phyloP scores from a whole-genome alignment of 2,797 vertebrate genomes.

The Pipistrellus nathusii region DNA sequence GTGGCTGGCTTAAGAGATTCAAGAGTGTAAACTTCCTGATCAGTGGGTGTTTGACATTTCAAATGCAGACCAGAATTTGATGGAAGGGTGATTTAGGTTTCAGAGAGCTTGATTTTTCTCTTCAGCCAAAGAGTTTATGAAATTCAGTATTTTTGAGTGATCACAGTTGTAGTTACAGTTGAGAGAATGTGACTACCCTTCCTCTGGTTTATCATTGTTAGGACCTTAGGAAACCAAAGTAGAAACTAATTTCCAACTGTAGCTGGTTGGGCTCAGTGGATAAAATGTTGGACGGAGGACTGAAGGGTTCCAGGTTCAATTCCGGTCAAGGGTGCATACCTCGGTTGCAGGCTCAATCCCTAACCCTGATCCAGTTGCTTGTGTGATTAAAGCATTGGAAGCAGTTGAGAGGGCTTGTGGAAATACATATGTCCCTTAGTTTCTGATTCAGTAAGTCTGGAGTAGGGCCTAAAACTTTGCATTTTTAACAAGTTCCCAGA shows the following conservation, averaged over 20 bases:
- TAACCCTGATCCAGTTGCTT: too few species aligned
- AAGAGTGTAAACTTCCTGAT: background rate
- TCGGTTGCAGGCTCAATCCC: too few species aligned
- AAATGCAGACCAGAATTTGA: slow-evolving; percentile 34
- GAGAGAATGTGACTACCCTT: background rate
- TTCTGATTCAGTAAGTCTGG: background rate
- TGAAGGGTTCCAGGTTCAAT: too few species aligned
- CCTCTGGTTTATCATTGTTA: background rate
- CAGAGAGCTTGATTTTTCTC: slow-evolving; percentile 19
- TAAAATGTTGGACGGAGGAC: too few species aligned
- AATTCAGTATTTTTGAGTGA: slow-evolving; percentile 28
- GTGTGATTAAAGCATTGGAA: background rate
- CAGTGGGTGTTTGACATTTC: background rate
- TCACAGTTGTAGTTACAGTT: background rate
- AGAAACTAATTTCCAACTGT: too few species aligned
- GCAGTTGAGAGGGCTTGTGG: background rate
- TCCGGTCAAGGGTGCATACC: too few species aligned
- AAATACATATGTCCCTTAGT: background rate
- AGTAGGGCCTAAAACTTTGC: background rate
- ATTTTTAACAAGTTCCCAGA: background rate
- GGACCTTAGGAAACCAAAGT: background rate
- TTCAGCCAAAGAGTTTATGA: slow-evolving; percentile 4
- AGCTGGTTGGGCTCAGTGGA: too few species aligned
- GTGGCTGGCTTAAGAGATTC: background rate
- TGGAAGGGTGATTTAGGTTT: slow-evolving; percentile 22